Evolutionary conservation across 2,113 vertebrate genomes (phyloP).

Genomic region (Hippocampus mohnikei): DNA sequence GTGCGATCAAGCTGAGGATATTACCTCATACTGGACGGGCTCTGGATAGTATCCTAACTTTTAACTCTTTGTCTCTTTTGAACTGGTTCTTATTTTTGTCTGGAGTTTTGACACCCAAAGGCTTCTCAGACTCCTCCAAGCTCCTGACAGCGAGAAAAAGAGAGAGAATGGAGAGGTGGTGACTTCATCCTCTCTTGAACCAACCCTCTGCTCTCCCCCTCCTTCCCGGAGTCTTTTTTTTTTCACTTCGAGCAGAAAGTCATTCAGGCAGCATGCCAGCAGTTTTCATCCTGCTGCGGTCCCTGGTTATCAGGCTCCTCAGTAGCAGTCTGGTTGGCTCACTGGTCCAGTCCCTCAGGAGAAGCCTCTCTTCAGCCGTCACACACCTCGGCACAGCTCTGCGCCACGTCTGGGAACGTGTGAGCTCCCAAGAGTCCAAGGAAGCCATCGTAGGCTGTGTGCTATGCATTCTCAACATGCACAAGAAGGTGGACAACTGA

Average conservation of each 20-base stretch:
- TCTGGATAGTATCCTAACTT: too few species aligned
- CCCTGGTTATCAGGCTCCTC: conserved; percentile 77
- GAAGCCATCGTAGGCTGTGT: conserved; percentile 85
- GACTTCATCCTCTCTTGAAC: conserved; percentile 68
- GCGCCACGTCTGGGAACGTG: conserved; percentile 75
- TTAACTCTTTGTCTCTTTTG: conserved; percentile 53
- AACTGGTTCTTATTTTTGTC: conserved; percentile 47
- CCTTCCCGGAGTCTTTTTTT: conserved; percentile 34
- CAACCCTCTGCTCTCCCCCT: conserved; percentile 54
- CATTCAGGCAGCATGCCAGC: conserved; percentile 79
- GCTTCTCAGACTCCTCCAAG: conserved; percentile 58
- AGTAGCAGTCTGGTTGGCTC: conserved; percentile 73
- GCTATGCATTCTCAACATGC: conserved; percentile 84
- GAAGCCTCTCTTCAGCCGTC: conserved; percentile 74
- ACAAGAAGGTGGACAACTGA: conserved; percentile 76
- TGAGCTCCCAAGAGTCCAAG: conserved; percentile 80
- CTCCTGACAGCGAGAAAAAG: conserved; percentile 36
- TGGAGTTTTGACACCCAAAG: conserved; percentile 72
- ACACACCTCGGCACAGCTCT: conserved; percentile 77
- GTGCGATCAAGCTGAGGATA: conserved; percentile 49
- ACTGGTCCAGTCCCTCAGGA: conserved; percentile 69
- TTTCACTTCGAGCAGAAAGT: conserved; percentile 33
- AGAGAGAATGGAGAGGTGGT: conserved; percentile 50
- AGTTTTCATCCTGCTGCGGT: conserved; percentile 78
- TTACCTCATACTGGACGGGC: conserved; percentile 62